A percentile compares a stretch with the other conserved stretches of the same genome.
Evolutionary conservation across 2,113 vertebrate genomes (phyloP).

Genomic region (Oreocharis arfaki): DNA sequence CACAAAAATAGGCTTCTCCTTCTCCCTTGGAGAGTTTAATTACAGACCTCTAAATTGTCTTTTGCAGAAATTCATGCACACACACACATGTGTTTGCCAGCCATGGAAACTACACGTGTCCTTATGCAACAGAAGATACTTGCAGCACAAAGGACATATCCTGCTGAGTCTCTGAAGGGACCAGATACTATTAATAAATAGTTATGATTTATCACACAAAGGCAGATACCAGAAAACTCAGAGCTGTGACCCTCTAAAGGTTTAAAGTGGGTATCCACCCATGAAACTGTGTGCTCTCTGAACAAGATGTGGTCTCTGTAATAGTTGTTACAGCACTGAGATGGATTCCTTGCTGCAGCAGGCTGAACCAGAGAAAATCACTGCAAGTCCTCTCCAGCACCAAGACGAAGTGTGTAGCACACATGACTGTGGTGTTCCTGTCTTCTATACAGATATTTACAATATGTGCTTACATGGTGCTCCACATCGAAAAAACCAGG

Average conservation of each 20-base stretch:
- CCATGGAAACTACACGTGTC: background rate
- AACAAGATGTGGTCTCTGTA: background rate
- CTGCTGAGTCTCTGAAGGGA: background rate
- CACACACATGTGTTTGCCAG: background rate
- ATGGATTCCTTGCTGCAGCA: background rate
- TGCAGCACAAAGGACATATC: background rate
- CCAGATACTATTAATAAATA: background rate
- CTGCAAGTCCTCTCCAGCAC: background rate
- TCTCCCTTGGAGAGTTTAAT: background rate
- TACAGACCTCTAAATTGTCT: background rate
- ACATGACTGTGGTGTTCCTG: background rate
- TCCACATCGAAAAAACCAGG: background rate
- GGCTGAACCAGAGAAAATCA: background rate
- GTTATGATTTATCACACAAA: background rate
- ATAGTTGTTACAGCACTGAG: background rate
- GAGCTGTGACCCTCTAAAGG: background rate
- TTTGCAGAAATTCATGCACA: fast-evolving
- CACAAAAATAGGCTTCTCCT: background rate
- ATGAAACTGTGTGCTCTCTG: background rate
- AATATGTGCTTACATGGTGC: background rate
- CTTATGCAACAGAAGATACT: background rate
- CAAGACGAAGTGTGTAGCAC: background rate
- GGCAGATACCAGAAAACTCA: background rate
- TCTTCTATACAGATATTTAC: constrained; percentile 12
- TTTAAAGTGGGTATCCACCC: background rate